phyloP scores from a whole-genome alignment of 2,797 vertebrate species.

The Channa striata region DNA sequence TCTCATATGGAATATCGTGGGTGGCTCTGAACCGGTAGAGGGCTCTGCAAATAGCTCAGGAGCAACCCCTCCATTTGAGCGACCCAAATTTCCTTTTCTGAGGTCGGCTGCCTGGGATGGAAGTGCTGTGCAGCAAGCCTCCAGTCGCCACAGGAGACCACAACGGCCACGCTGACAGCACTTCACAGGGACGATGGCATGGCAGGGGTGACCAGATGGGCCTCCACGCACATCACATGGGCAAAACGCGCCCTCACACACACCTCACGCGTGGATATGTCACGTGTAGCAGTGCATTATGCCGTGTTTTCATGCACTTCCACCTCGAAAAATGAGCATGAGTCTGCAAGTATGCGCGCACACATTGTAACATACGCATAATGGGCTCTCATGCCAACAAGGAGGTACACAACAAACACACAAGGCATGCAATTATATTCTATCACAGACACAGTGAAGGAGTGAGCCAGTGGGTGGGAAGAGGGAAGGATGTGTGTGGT shows the following conservation, averaged over 20 bases:
- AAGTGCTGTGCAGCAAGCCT: slow-evolving; percentile 87
- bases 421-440: slow-evolving; percentile 25
- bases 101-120: slow-evolving; percentile 83
- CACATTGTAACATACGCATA: slow-evolving; percentile 1
- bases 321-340: not conserved
- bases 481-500: slow-evolving; percentile 61
- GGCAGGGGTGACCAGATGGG: slow-evolving; percentile 83
- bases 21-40: slow-evolving; percentile 85
- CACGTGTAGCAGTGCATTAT: slow-evolving; percentile 35
- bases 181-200: slow-evolving; percentile 83
- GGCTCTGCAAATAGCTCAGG: slow-evolving; percentile 86
- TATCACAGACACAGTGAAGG: slow-evolving; percentile 41
- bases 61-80: slow-evolving; percentile 86
- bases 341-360: not conserved
- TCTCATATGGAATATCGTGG: slow-evolving; percentile 87
- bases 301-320: slow-evolving; percentile 37
- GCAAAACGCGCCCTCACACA: slow-evolving; percentile 50
- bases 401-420: slow-evolving; percentile 29
- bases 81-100: slow-evolving; percentile 90
- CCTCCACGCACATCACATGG: slow-evolving; percentile 63
- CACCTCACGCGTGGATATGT: slow-evolving; percentile 33
- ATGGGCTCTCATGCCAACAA: slow-evolving; percentile 16
- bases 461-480: slow-evolving; percentile 51
- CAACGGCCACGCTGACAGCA: slow-evolving; percentile 83
- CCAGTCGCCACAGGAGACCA: slow-evolving; percentile 85